Percentiles rank a stretch among this genome's conserved stretches.
phyloP scores from a whole-genome alignment of 1,140 invertebrate species.

The Lasioglossum baleicum region DNA sequence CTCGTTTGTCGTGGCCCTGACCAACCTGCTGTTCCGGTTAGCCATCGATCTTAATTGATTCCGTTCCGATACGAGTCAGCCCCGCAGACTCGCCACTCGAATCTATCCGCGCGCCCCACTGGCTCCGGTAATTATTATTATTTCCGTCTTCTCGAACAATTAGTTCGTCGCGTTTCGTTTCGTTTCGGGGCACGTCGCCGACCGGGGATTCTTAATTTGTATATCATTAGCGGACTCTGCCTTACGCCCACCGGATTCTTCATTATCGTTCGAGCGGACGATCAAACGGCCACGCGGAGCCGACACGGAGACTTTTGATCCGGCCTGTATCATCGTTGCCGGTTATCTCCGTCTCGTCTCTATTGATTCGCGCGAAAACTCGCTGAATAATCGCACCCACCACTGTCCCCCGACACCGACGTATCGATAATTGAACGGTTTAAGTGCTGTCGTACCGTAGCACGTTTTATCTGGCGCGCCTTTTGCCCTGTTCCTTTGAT shows the following conservation, averaged over 20 bases:
- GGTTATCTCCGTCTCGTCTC: conserved; percentile 12
- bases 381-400: conserved; percentile 8
- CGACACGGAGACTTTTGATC: conserved; percentile 1
- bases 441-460: conserved; percentile 26
- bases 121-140: background rate
- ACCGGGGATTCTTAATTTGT: conserved; percentile 30
- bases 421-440: conserved; percentile 47
- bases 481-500: conserved; percentile 34
- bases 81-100: background rate
- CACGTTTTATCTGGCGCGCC: conserved; percentile 19
- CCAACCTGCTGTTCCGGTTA: background rate
- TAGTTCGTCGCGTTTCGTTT: conserved; percentile 17
- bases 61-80: conserved; percentile 2
- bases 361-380: conserved; percentile 15
- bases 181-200: background rate
- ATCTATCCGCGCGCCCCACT: too few relatives aligned
- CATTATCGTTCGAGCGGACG: conserved; percentile 31
- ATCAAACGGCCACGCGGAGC: conserved; percentile 22
- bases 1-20: conserved; percentile 14
- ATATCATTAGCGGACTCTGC: conserved; percentile 23
- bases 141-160: conserved; percentile 11
- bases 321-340: background rate
- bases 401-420: background rate
- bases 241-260: conserved; percentile 33
- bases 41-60: conserved; percentile 26